phyloP scores from a whole-genome alignment of 2,888 invertebrate genomes.

The Morpho deidamia region DNA sequence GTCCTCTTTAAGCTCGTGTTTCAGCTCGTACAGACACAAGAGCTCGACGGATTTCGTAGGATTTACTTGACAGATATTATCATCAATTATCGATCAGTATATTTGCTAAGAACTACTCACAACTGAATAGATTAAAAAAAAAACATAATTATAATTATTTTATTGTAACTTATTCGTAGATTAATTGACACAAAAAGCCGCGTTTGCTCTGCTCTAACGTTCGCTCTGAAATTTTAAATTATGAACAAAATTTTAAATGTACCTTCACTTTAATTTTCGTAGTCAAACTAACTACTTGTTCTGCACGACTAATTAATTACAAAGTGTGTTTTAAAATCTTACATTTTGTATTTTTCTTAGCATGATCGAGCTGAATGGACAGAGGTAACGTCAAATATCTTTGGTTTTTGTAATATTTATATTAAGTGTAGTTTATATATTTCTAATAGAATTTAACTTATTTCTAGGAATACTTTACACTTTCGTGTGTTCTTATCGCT shows the following conservation, averaged over 20 bases:
- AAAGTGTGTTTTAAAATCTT: slow-evolving; percentile 21
- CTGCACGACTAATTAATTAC: slow-evolving; percentile 24
- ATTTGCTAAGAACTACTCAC: too few relatives aligned
- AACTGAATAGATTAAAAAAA: too few relatives aligned
- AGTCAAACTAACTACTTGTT: slow-evolving; percentile 25
- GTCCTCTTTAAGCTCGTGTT: too few relatives aligned
- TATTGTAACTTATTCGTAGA: slow-evolving; percentile 23
- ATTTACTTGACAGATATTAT: too few relatives aligned
- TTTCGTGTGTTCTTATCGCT: too few relatives aligned
- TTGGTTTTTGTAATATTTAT: slow-evolving; percentile 18
- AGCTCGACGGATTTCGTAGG: too few relatives aligned
- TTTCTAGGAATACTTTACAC: too few relatives aligned
- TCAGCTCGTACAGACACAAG: too few relatives aligned
- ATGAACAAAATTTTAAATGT: slow-evolving; percentile 25
- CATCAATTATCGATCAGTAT: too few relatives aligned
- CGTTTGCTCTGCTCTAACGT: slow-evolving; percentile 50
- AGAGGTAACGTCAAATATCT: slow-evolving; percentile 11
- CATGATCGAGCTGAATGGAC: background rate
- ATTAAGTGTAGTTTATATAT: slow-evolving; percentile 32
- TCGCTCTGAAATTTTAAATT: slow-evolving; percentile 28
- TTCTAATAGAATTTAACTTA: too few relatives aligned
- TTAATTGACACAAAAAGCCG: slow-evolving; percentile 51
- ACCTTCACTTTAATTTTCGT: slow-evolving; percentile 26
- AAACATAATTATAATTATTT: too few relatives aligned
- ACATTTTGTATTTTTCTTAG: slow-evolving; percentile 17